Base-by-base conservation (phyloP, 2,113 vertebrate species). In the Rhodinocichla rosea region DNA sequence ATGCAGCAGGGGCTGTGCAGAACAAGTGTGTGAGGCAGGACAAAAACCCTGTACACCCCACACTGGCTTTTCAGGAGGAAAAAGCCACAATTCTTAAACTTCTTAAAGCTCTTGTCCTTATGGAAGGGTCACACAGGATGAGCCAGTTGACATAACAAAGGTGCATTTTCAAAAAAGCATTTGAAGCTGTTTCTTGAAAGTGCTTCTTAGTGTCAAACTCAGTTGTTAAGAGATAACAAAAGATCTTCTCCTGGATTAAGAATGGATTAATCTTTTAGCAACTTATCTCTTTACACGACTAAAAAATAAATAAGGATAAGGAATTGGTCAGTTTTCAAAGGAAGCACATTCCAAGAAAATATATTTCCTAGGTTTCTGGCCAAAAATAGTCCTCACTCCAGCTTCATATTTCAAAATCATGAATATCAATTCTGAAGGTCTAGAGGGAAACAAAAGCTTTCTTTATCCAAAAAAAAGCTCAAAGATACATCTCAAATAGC, bases 21-120 rank as follows among this genome's bases (percentile, higher is more conserved):
- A 65, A 7, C 3, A 21, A 11, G 15, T 0, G 4, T 1, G 24
- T 1, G 15, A 33, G 19, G 68, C 3, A 1, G 7, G 19, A 55
- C 70, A 40, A 53, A 49, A 44, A 0, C 11, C 27, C 7, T 1
- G 5, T 10, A 6, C 6, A 2, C 16, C 1, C 40, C 44, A 22
- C 20, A 1, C 17, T 2, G 0, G 30, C 22, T 49, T 59, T 45
- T 14, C 73, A 67, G 64, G n/a, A 74, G 26, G 60, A 16, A 27
- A 86, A 76, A 47, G 0, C 1, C 23, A 8, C 3, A 11, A 32
- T 80, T 28, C 50, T 70, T 32, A 45, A 40, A 74, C 4, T 77
- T 26, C 59, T 74, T 28, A 45, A 37, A 67, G 3, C 42, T 62
- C 1, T 0, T 37, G 42, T 42, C 22, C 71, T 70, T 75, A 47